phyloP scores from a whole-genome alignment of 2,113 vertebrate genomes.

The Antechinus flavipes region DNA sequence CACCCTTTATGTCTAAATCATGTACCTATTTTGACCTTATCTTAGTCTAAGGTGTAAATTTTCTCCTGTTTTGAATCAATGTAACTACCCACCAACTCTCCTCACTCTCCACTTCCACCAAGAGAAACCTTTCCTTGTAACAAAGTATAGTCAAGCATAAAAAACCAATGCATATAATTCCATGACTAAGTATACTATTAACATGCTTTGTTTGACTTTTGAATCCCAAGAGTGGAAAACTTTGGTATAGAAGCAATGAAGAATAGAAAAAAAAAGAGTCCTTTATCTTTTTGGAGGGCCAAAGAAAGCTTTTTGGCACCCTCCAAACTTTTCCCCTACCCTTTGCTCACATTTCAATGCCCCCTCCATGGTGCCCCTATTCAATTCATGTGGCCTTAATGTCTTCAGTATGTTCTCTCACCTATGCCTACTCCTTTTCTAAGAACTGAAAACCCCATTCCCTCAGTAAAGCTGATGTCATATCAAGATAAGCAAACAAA shows the following conservation, averaged over 20 bases:
- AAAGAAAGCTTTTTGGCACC: background rate
- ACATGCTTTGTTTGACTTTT: background rate
- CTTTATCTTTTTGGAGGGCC: background rate
- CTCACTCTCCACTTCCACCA: background rate
- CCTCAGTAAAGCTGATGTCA: background rate
- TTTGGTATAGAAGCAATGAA: background rate
- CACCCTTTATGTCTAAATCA: no score
- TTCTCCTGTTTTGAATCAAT: no score
- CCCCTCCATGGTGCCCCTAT: background rate
- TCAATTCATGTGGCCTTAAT: background rate
- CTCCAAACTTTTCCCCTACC: background rate
- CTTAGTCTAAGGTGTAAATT: no score
- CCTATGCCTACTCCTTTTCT: background rate
- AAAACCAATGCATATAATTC: background rate
- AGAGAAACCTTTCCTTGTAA: background rate
- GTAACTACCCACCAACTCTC: background rate
- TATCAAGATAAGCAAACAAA: background rate
- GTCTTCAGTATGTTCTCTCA: background rate
- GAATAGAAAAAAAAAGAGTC: background rate
- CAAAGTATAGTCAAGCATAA: background rate
- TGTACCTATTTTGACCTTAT: no score
- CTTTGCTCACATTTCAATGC: background rate
- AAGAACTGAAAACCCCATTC: background rate
- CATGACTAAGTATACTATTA: background rate
- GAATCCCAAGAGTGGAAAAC: background rate